Base-by-base conservation (phyloP, 2,113 vertebrate genomes). In the Serilophus lunatus region DNA sequence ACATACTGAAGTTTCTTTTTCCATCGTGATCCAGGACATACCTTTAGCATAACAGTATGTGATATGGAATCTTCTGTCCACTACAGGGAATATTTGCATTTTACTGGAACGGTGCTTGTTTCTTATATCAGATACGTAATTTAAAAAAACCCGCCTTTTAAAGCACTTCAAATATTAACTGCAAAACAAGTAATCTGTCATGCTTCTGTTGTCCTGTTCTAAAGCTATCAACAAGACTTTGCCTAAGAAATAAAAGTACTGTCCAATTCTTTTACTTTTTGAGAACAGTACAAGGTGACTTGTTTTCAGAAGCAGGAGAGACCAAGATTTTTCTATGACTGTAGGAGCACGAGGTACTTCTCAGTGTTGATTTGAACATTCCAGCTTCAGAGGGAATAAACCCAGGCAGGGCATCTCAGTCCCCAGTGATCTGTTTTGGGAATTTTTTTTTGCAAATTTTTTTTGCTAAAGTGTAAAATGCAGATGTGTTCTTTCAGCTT, bases 101-200 rank as follows among this genome's bases (percentile, higher is more conserved):
- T 81, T 70, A 47, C 35, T 59, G 44, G 42, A 89, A 23, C 33
- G 38, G 33, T 26, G 33, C n/a, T 86, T 86, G 36, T 59, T 92
- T 50, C 38, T 70, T 54, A 9, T 51, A 65, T 89, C 81, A 86
- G 18, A 59, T 66, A 35, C 9, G 12, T 68, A 47, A 38, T 65
- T 4, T 1, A 24, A 64, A 77, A 29, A 54, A 31, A 0, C 0
- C 1, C 12, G 14, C 6, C 7, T 74, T 86, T 19, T 26, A 49
- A 80, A 59, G 49, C 8, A 29, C 38, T 87, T 65, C 9, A n/a
- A 23, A 49, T 72, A 33, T 10, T 76, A 18, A 44, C 42, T 44
- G 42, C 42, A 44, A 44, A 44, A 44, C 42, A 44, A 44, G 42
- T 44, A 44, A 44, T 44, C 42, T 44, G 13, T 44, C 42, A 44